A percentile compares a stretch with the other conserved stretches of the same genome.
Evolutionary conservation across 2,888 invertebrate genomes (phyloP).

Genomic region (Apoderus coryli): DNA sequence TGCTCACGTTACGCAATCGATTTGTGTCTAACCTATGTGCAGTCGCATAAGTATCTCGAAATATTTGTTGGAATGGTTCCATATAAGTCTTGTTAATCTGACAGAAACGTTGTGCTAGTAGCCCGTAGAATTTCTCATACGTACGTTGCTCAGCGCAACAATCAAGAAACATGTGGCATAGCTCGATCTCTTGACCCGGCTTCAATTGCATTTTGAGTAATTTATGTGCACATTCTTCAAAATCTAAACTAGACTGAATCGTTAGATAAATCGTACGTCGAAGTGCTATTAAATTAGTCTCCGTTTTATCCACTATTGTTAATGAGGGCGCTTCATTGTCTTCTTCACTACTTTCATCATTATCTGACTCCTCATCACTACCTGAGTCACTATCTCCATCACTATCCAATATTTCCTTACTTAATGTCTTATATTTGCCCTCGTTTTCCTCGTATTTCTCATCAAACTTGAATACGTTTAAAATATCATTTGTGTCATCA

Average conservation of each 20-base stretch:
- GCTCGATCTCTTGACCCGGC: conserved; percentile 90
- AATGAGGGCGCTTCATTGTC: conserved; percentile 38
- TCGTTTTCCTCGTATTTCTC: conserved; percentile 86
- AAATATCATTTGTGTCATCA: conserved; percentile 65
- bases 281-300: conserved; percentile 87
- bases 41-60: conserved; percentile 87
- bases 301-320: conserved; percentile 86
- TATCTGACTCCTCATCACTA: conserved; percentile 37
- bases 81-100: conserved; percentile 86
- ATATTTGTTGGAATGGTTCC: conserved; percentile 86
- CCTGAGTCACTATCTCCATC: conserved; percentile 46
- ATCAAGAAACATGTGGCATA: conserved; percentile 96
- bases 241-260: conserved; percentile 95
- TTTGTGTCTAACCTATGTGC: conserved; percentile 92
- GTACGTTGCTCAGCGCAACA: conserved; percentile 98
- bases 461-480: conserved; percentile 94
- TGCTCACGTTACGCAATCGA: conserved; percentile 88
- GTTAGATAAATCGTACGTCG: conserved; percentile 93
- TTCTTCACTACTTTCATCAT: conserved; percentile 41
- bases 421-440: conserved; percentile 81
- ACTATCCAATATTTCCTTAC: conserved; percentile 71
- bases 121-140: conserved; percentile 95
- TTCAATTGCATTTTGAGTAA: conserved; percentile 93
- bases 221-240: conserved; percentile 98
- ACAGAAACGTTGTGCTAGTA: conserved; percentile 88